Evolutionary conservation across 2,888 invertebrate species (phyloP).

Genomic region (Yponomeuta sedellus): DNA sequence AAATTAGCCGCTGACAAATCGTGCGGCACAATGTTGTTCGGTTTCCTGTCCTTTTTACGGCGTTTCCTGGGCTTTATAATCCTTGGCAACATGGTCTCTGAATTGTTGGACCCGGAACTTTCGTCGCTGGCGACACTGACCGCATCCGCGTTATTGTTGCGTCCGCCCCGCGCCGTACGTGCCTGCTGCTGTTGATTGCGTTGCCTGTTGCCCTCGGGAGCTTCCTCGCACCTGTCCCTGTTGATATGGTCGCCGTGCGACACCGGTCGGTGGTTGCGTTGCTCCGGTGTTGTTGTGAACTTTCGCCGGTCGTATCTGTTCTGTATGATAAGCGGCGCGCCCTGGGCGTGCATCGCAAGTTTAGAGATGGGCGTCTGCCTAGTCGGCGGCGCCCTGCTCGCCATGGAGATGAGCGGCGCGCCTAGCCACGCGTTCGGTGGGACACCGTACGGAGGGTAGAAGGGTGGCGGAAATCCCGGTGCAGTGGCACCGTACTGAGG

Average conservation of each 20-base stretch:
- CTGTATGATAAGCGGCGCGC: conserved; percentile 87
- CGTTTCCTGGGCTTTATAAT: conserved; percentile 93
- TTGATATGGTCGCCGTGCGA: conserved; percentile 46
- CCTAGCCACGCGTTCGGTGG: conserved; percentile 83
- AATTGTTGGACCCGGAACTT: conserved; percentile 79
- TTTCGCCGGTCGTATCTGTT: conserved; percentile 78
- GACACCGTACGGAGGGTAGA: conserved; percentile 70
- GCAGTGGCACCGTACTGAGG: conserved; percentile 69
- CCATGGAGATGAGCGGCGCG: conserved; percentile 88
- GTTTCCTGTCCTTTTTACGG: conserved; percentile 92
- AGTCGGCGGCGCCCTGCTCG: conserved; percentile 74
- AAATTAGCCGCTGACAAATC: conserved; percentile 55
- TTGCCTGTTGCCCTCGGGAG: conserved; percentile 55
- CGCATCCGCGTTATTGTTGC: conserved; percentile 78
- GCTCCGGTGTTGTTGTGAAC: conserved; percentile 56
- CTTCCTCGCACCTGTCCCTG: conserved; percentile 53
- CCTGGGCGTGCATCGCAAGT: conserved; percentile 89
- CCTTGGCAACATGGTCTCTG: conserved; percentile 88
- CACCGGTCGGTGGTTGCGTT: conserved; percentile 54
- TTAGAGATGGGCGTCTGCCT: conserved; percentile 80
- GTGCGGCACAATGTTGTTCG: conserved; percentile 72
- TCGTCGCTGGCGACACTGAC: conserved; percentile 86
- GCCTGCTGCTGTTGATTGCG: conserved; percentile 63
- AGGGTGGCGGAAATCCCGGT: conserved; percentile 71
- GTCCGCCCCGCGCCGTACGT: conserved; percentile 57